phyloP scores from a whole-genome alignment of 2,888 invertebrate species.

The Idaea aversata region DNA sequence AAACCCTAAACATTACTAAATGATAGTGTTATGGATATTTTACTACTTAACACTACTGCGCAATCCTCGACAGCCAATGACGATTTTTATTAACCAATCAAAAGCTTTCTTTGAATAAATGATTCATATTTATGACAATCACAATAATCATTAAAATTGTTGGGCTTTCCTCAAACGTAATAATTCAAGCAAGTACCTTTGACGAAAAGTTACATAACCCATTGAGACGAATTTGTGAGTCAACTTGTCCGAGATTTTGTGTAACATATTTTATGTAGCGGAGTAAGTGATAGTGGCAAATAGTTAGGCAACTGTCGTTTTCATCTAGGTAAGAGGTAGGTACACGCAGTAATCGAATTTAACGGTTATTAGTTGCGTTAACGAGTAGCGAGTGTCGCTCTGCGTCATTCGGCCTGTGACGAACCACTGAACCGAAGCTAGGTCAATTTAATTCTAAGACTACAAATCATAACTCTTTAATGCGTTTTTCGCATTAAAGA shows the following conservation, averaged over 20 bases:
- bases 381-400: conserved; percentile 44
- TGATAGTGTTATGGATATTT: no score
- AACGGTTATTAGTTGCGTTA: conserved; percentile 62
- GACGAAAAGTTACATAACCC: conserved; percentile 4
- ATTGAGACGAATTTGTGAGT: background rate
- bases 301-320: conserved; percentile 58
- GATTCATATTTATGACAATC: conserved; percentile 3
- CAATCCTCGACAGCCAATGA: no score
- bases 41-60: no score
- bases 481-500: no score
- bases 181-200: conserved; percentile 4
- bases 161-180: conserved; percentile 15
- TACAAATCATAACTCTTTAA: conserved; percentile 21
- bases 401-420: conserved; percentile 41
- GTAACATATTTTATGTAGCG: background rate
- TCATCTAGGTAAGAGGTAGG: conserved; percentile 38
- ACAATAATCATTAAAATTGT: background rate
- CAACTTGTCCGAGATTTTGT: background rate
- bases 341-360: conserved; percentile 71
- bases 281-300: conserved; percentile 26
- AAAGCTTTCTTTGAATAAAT: background rate
- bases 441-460: conserved; percentile 37
- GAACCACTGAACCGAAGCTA: conserved; percentile 51
- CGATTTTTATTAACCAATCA: no score
- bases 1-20: no score